Percentiles rank a stretch among this genome's conserved stretches.
These are phyloP conservation scores for Crossocerus cetratus DNA, from an alignment of 2,888 invertebrate species.

Conservation along the genomic window DNA sequence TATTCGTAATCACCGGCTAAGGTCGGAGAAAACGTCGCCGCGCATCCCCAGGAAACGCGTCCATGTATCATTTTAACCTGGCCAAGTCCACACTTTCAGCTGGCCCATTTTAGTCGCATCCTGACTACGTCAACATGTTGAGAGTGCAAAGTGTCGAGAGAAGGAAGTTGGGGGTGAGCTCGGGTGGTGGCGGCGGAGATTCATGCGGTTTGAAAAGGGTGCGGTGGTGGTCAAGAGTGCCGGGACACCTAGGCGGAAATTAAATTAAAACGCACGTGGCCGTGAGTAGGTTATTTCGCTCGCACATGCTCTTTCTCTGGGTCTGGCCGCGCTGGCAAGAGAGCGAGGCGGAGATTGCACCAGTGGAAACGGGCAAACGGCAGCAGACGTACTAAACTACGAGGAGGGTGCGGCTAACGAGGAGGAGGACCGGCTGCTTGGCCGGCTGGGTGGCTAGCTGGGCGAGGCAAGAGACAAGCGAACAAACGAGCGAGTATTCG, in stretches of 20 bases:
- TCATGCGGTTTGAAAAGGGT: conserved; percentile 16
- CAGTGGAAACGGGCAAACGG: background rate
- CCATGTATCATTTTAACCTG: too few relatives aligned
- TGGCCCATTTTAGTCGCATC: too few relatives aligned
- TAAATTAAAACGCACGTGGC: conserved; percentile 41
- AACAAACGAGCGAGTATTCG: background rate
- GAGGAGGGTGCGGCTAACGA: conserved; percentile 1
- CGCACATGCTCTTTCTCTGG: background rate
- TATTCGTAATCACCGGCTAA: background rate
- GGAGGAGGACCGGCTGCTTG: background rate
- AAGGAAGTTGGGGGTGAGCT: background rate
- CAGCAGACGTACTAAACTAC: background rate
- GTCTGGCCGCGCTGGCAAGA: background rate
- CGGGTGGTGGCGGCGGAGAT: conserved; percentile 21
- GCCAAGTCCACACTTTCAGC: too few relatives aligned
- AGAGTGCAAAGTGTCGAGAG: background rate
- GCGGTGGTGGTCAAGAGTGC: conserved; percentile 13
- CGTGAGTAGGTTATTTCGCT: conserved; percentile 4
- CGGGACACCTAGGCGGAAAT: conserved; percentile 38
- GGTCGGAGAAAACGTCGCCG: too few relatives aligned
- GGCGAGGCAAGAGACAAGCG: conserved; percentile 3
- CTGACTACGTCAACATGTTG: too few relatives aligned
- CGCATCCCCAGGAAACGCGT: too few relatives aligned
- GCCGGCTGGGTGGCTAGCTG: too few relatives aligned
- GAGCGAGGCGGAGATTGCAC: background rate